phyloP scores from a whole-genome alignment of 2,113 vertebrate species.

The Eidolon helvum region DNA sequence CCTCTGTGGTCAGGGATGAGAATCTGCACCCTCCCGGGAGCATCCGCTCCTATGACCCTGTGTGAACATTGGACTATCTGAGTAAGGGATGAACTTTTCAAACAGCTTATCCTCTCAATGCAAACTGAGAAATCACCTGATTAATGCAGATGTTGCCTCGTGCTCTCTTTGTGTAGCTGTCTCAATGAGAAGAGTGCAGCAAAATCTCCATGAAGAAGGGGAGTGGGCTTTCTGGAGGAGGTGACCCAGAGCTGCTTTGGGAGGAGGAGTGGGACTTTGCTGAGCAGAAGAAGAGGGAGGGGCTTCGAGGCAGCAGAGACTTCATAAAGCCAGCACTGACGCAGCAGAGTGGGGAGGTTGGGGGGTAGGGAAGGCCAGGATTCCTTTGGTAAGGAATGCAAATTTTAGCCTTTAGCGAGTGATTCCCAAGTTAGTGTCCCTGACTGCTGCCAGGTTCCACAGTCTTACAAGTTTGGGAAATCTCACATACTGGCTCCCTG shows the following conservation, averaged over 20 bases:
- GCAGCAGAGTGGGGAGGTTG: too few relatives aligned
- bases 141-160: neutral
- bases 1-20: neutral
- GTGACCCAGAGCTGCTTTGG: neutral
- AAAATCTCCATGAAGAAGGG: neutral
- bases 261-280: neutral
- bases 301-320: neutral
- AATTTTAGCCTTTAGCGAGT: neutral
- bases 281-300: neutral
- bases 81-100: neutral
- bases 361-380: neutral
- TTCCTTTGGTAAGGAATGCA: neutral
- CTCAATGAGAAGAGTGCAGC: neutral
- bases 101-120: neutral
- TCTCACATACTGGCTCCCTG: neutral
- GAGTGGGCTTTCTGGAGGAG: neutral
- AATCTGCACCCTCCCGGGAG: too few relatives aligned
- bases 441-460: neutral
- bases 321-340: neutral
- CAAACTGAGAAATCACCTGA: neutral
- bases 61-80: neutral
- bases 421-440: neutral
- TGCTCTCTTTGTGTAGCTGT: neutral
- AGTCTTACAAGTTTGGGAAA: neutral
- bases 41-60: neutral